phyloP scores from a whole-genome alignment of 2,113 vertebrate species.

The Acrocephalus kingi region DNA sequence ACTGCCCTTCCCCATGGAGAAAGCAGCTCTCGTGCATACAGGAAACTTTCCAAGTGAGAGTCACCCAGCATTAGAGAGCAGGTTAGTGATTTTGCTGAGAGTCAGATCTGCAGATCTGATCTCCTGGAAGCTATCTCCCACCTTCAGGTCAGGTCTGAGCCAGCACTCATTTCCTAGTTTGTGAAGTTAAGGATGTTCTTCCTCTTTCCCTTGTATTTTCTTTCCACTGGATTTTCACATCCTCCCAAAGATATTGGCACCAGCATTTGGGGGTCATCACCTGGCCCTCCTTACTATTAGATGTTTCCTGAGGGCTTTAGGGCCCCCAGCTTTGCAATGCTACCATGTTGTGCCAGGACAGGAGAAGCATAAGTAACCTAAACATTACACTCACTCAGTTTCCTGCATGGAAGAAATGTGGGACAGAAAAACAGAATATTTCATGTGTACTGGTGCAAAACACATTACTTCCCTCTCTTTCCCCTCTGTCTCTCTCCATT shows the following conservation, averaged over 20 bases:
- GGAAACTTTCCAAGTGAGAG: not conserved
- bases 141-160: not conserved
- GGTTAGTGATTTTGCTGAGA: not conserved
- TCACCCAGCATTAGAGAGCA: not conserved
- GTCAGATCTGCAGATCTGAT: not conserved
- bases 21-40: not conserved
- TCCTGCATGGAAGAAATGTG: not conserved
- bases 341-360: not conserved
- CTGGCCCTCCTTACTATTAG: not conserved
- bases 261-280: not conserved
- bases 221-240: not conserved
- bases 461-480: not conserved
- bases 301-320: not conserved
- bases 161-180: not conserved
- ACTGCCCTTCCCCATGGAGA: not conserved
- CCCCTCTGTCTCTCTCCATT: not conserved
- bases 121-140: not conserved
- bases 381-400: fast-evolving
- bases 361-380: not conserved
- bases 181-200: not conserved
- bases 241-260: not conserved
- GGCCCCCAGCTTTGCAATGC: not conserved
- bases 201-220: not conserved
- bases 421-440: not conserved
- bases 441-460: not conserved